These are phyloP conservation scores for Perccottus glenii DNA, from an alignment of 2,113 vertebrate species.

Conservation along the genomic window DNA sequence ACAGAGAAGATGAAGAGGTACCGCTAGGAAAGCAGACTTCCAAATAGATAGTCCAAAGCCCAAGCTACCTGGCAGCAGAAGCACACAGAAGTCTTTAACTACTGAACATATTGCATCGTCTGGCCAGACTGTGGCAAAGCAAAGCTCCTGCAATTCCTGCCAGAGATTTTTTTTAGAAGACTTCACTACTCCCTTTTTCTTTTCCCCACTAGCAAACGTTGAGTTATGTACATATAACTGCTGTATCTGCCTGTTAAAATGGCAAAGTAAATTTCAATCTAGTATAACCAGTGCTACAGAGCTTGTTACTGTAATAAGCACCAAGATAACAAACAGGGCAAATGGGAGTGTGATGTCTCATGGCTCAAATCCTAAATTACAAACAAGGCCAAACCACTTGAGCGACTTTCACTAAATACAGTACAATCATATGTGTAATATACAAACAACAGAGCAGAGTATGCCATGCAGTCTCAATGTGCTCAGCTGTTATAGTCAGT, in stretches of 20 bases:
- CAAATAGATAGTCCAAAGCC: constrained; percentile 12
- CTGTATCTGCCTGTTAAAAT: constrained; percentile 12
- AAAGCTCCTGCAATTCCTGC: constrained; percentile 23
- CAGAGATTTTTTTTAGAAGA: constrained; percentile 20
- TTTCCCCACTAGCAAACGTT: constrained; percentile 6
- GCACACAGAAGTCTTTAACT: constrained; percentile 6
- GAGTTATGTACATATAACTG: constrained; percentile 6
- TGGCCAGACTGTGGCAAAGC: constrained; percentile 1
- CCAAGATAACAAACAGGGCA: constrained; percentile 18
- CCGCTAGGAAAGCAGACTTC: constrained; percentile 2
- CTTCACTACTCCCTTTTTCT: constrained; percentile 6
- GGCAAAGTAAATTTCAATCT: constrained; percentile 24
- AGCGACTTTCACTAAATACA: constrained; percentile 37
- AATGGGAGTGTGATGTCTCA: constrained; percentile 27
- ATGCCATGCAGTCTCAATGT: constrained; percentile 26
- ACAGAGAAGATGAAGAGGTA: constrained; percentile 31
- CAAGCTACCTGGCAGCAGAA: constrained; percentile 21
- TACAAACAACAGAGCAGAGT: constrained; percentile 32
- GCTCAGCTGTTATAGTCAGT: constrained; percentile 25
- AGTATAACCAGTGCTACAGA: constrained; percentile 50
- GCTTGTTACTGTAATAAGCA: constrained; percentile 42
- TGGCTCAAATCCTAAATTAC: constrained; percentile 65
- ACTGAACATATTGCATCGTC: constrained; percentile 35
- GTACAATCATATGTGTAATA: constrained; percentile 33
- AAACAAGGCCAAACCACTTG: constrained; percentile 41